Evolutionary conservation across 1,140 invertebrate species (phyloP), one percentile per base, ranked within the genome.

Genomic region (Drosophila mojavensis): DNA sequence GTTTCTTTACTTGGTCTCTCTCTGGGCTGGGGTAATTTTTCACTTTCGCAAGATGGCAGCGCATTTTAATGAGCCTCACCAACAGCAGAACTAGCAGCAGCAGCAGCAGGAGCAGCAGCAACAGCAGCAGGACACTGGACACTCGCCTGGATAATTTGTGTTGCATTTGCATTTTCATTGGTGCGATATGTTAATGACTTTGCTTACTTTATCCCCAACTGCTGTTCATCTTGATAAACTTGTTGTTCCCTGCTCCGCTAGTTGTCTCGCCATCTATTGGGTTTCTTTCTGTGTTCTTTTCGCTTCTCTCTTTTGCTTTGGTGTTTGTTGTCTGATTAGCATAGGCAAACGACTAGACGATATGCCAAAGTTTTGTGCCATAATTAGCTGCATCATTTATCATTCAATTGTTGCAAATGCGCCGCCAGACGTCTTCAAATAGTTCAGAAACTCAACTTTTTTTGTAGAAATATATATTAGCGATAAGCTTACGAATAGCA

Each of bases 11-110:
- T 65, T 53, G 54, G 47, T 33, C 33, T 7, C 65, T 41, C 33
- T 58, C 62, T 81, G 71, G 70, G 58, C 77, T 39, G 69, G 69
- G 79, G 78, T 82, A 89, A 89, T 89, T 89, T 89, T 89, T 89
- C 84, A 89, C 84, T 89, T 89, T 89, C 84, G 80, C 84, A 84
- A 89, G 84, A 89, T 89, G 84, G 81, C 84, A 89, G 85, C 84
- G 84, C 74, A 89, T 89, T 89, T 89, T 89, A 89, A 89, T 89
- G 84, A 89, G 84, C 70, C 20, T 3, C 77, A 78, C 65, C 64
- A 72, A 24, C 26, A 39, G 20, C 48, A 53, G 62, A 73, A 41
- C 43, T 20, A 7, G 54, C 60, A 45, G 39, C 13, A 61, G 24
- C 43, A 15, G 51, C 26, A 30, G 28, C 51, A 30, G 50, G 20